Base-by-base conservation (phyloP, 1,140 invertebrate species). In the Druon quercuslanigerum region DNA sequence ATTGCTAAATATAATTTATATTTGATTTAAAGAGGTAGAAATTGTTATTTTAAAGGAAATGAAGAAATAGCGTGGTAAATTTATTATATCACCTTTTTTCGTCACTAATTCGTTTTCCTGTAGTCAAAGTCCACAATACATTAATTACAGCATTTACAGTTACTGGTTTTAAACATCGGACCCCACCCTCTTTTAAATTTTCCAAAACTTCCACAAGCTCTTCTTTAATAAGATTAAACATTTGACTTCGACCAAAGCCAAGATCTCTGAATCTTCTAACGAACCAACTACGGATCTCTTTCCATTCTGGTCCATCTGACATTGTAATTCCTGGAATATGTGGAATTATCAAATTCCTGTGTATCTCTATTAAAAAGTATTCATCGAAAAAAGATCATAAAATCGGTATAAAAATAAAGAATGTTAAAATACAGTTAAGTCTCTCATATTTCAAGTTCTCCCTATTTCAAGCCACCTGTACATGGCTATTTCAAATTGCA, bases 291-390 rank as follows among this genome's bases (percentile, higher is more conserved):
- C 96, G 92, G 79, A 97, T 95, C 80, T 95, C 94, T 70, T 91
- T 92, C 96, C 96, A 97, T 7, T 94, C 84, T 11, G 92, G 83
- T 0, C 96, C 96, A 76, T 97, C 96, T 1, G 94, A 94, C 87
- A 94, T 96, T 1, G 96, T 96, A 20, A 96, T 95, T 40, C 96
- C 93, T 94, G 33, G 46, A 77, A 60, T 57, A 71, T 57, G 1
- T 50, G 25, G 46, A 33, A 16, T n/a, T 50, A 33, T 5, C 57
- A 79, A 72, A 71, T 75, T 73, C 0, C 60, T 40, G 40, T 9
- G 3, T 40, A 40, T 40, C 40, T 40, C 8, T 40, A 40, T 40
- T 40, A 5, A 40, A 40, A 40, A 25, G 25, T 25, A 25, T 25
- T 25, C 25, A 25, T 25, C 25, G 25, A 25, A n/a, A n/a, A n/a